phyloP scores from a whole-genome alignment of 2,797 vertebrate genomes.

The Cossypha heuglini region DNA sequence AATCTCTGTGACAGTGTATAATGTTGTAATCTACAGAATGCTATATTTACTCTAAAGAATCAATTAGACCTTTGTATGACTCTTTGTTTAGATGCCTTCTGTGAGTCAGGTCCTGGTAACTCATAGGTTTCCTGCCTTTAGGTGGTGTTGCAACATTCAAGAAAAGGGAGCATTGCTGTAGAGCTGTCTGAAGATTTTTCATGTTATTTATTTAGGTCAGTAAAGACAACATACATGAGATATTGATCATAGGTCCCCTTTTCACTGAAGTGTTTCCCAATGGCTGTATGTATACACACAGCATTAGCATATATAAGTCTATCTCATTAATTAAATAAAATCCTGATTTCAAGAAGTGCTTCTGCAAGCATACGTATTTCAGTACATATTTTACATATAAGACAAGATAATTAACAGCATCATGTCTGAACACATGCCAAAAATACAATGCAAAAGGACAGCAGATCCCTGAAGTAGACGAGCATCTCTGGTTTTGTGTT shows the following conservation, averaged over 20 bases:
- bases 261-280: not conserved
- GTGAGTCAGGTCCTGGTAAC: not conserved
- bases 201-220: not conserved
- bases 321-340: not conserved
- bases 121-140: not conserved
- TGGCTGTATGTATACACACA: not conserved
- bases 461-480: not conserved
- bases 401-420: not conserved
- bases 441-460: not conserved
- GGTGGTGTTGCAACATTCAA: not conserved
- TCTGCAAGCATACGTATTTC: not conserved
- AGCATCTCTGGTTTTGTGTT: not conserved
- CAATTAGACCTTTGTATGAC: not conserved
- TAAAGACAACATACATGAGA: not conserved
- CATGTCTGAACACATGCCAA: not conserved
- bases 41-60: not conserved
- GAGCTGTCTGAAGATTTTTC: not conserved
- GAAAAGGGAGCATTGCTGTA: not conserved
- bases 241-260: not conserved
- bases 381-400: not conserved
- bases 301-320: not conserved
- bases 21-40: not conserved
- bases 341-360: not conserved
- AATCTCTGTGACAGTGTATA: not conserved
- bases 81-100: not conserved